Evolutionary conservation across 2,797 vertebrate species (phyloP).

Genomic region (Acridotheres tristis): DNA sequence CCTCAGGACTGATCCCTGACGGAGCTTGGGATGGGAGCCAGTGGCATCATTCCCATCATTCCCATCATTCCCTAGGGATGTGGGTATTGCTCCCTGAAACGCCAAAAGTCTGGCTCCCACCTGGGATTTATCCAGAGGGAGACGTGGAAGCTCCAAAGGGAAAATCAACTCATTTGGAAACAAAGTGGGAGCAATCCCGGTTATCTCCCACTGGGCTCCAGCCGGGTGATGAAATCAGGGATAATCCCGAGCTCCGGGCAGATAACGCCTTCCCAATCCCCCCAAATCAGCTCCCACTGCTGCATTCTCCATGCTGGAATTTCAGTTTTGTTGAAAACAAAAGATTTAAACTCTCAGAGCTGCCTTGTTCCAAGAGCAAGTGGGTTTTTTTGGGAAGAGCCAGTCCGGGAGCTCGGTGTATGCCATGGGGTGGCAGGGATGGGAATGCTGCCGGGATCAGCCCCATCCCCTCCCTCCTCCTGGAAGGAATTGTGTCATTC

Average conservation of each 20-base stretch:
- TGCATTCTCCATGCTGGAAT: accelerated
- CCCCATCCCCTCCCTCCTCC: not conserved
- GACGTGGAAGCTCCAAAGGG: not conserved
- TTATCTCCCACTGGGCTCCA: not conserved
- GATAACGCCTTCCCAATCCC: not conserved
- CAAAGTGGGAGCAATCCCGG: not conserved
- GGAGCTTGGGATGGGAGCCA: not conserved
- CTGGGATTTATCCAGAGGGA: not conserved
- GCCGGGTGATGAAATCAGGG: constrained; percentile 46
- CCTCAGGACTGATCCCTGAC: accelerated
- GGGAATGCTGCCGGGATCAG: accelerated
- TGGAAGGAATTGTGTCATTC: not conserved
- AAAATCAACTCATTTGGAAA: constrained; percentile 3
- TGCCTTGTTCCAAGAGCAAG: accelerated
- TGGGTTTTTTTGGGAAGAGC: not conserved
- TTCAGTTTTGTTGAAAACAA: not conserved
- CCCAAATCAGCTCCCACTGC: not conserved
- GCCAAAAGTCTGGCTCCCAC: not conserved
- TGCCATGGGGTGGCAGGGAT: not conserved
- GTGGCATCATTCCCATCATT: not conserved
- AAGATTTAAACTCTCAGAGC: not conserved
- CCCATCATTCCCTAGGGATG: not conserved
- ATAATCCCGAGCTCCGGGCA: not conserved
- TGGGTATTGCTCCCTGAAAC: not conserved
- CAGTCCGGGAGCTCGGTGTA: accelerated